These are phyloP conservation scores for Epizoanthus stellaris DNA, from an alignment of 92 coral and sea anemone genomes.

Conservation along the genomic window DNA sequence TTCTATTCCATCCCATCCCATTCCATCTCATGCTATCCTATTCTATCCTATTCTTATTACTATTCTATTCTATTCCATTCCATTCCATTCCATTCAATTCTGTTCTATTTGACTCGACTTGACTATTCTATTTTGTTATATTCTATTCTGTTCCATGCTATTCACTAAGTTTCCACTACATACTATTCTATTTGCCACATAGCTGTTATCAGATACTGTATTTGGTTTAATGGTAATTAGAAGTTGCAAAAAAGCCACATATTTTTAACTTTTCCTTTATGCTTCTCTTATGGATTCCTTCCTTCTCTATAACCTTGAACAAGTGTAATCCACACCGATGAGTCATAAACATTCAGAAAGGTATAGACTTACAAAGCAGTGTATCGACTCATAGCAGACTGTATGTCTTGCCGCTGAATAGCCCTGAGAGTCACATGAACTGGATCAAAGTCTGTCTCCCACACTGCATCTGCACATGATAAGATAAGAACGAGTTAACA, in stretches of 20 bases:
- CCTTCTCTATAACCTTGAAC: background rate
- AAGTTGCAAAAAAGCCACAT: background rate
- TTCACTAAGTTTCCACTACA: no score
- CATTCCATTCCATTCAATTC: no score
- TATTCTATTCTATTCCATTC: no score
- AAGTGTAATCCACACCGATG: background rate
- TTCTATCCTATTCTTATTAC: no score
- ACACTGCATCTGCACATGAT: conserved; percentile 64
- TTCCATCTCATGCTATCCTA: no score
- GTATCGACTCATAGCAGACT: conserved; percentile 94
- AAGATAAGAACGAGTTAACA: background rate
- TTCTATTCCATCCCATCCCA: no score
- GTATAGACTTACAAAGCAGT: conserved; percentile 71
- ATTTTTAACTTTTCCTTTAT: background rate
- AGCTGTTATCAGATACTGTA: no score
- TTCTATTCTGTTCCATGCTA: no score
- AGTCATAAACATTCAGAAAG: background rate
- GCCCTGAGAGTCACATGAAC: conserved; percentile 91
- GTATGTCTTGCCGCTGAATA: conserved; percentile 87
- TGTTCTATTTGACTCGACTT: no score
- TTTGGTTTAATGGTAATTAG: background rate
- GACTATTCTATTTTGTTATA: no score
- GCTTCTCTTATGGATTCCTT: background rate
- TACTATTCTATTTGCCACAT: no score
- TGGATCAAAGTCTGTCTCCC: conserved; percentile 93